Base-by-base conservation (phyloP, 2,113 vertebrate species). In the Brienomyrus brachyistius region DNA sequence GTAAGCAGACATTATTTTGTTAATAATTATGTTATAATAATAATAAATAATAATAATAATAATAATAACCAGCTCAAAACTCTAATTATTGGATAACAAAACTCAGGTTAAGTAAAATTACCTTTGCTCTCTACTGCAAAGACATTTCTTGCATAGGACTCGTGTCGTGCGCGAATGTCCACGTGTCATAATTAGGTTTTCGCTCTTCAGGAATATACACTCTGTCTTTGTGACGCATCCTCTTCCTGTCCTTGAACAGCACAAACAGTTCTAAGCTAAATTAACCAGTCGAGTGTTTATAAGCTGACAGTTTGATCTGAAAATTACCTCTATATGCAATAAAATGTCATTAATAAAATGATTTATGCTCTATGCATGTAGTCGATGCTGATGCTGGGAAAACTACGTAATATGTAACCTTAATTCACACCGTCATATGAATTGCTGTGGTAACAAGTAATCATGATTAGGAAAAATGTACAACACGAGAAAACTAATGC, bases 161-260 rank as follows among this genome's bases (percentile, higher is more conserved):
- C n/a, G 91, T 89, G 90, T 92, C 94, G 8, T n/a, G 95, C 95
- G 94, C 93, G 94, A 94, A 95, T 95, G 93, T 95, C 95, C 95
- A 95, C 94, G 92, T 94, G 92, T 93, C 90, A 91, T 95, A 95
- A 96, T 95, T 94, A 35, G 9, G 95, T 92, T 94, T 74, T 94
- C 93, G 94, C 94, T 94, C 88, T 5, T 89, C 47, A 90, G 91
- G 92, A 93, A 94, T 93, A 94, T 93, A 93, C 62, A 91, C 90
- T 15, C 92, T 89, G 90, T 92, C 90, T 91, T n/a, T 90, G 19
- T 35, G n/a, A 19, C 19, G 86, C 90, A 86, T 89, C 90, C 90
- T 89, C 86, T 47, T 35, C 82, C 83, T 52, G 91, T 93, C n/a
- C 47, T 50, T 77, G 62, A 89, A 77, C 92, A 92, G 80, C n/a